Percentiles rank a stretch among this genome's conserved stretches.
Conservation (phyloP, 2,888 invertebrate genomes). For the Drosophila anomalata region DNA sequence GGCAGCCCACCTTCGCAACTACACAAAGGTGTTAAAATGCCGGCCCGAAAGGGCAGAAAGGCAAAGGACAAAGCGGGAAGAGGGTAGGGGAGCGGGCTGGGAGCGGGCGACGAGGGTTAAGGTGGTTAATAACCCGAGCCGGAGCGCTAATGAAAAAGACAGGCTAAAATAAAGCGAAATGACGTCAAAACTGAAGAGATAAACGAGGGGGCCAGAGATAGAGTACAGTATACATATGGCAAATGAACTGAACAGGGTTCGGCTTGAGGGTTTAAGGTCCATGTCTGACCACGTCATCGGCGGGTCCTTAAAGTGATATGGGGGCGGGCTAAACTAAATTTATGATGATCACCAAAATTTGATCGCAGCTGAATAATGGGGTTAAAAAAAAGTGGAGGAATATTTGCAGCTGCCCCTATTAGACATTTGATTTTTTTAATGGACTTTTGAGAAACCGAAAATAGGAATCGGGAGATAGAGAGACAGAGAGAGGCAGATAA, state of each 20-base stretch:
- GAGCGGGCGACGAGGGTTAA: conserved; percentile 41
- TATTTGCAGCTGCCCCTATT: conserved; percentile 66
- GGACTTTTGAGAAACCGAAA: conserved; percentile 67
- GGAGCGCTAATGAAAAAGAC: conserved; percentile 67
- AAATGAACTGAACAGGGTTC: conserved; percentile 25
- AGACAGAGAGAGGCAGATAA: conserved; percentile 48
- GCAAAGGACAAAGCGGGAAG: conserved; percentile 25
- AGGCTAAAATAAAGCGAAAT: conserved; percentile 43
- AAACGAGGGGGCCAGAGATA: conserved; percentile 11
- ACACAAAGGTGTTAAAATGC: conserved; percentile 70
- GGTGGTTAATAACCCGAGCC: conserved; percentile 73
- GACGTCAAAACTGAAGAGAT: conserved; percentile 34
- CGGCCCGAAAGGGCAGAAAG: conserved; percentile 49
- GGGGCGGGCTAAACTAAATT: conserved; percentile 41
- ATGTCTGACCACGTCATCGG: background rate
- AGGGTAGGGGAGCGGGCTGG: conserved; percentile 6
- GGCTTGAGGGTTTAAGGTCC: conserved; percentile 39
- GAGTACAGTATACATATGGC: background rate
- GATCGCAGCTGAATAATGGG: conserved; percentile 60
- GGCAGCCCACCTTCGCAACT: conserved; percentile 15
- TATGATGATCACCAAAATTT: conserved; percentile 45
- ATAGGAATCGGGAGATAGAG: conserved; percentile 1
- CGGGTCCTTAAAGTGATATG: conserved; percentile 28
- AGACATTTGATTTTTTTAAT: conserved; percentile 54
- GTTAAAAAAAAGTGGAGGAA: conserved; percentile 44